Base-by-base conservation (phyloP, 2,113 vertebrate species). In the Saccopteryx leptura region DNA sequence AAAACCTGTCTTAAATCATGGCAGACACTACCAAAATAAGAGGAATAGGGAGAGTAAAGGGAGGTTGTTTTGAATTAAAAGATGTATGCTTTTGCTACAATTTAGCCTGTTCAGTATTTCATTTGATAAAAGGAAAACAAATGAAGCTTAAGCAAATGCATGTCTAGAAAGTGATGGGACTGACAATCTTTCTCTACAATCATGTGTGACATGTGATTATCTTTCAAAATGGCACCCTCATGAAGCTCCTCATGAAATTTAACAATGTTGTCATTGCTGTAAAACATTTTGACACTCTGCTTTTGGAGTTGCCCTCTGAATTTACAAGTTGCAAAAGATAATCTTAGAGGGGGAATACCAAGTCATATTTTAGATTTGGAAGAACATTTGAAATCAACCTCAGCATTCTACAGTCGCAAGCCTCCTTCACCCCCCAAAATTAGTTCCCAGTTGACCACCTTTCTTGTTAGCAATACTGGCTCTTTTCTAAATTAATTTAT, bases 201-300 rank as follows among this genome's bases (percentile, higher is more conserved):
- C 54, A 2, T 79, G 17, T 26, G 39, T 71, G 76, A 95, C 66
- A 72, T 66, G 46, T 80, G 84, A 88, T 60, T 93, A 50, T 91
- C 72, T 71, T 85, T 93, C 61, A 95, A 91, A 96, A 88, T 48
- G 48, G 68, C 56, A n/a, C 24, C 65, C 17, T 50, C 26, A 33
- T 65, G 46, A 65, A 39, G 26, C 18, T 82, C 65, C 86, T 82
- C 26, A 80, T 83, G 75, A 91, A 95, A 72, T 71, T 91, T 68
- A 90, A 66, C 31, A 68, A 39, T 54, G 56, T 83, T 86, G 61
- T 61, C n/a, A 48, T 84, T 56, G 7, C 69, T 76, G 21, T 63
- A 90, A 97, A 95, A 94, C 61, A 76, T 88, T 92, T 83, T 90
- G 80, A 13, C 46, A 65, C 50, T 58, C 50, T 72, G 95, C 39